Evolutionary conservation across 2,888 invertebrate species (phyloP), one percentile per base, ranked within the genome.

Genomic region (Pyralis farinalis): DNA sequence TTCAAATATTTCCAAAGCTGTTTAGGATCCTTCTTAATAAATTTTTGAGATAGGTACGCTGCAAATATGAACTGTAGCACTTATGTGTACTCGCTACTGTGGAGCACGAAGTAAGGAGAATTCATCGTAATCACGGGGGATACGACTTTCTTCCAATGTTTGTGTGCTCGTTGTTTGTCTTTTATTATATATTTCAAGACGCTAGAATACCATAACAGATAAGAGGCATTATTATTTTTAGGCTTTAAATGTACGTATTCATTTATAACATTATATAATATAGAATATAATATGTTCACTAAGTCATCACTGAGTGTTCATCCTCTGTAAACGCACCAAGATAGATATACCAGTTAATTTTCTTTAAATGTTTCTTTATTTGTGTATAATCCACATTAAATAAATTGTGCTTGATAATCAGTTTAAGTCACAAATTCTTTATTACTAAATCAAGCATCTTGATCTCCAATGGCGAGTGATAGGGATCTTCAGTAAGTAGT

Each of bases 121-220:
- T 25, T 38, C 38, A n/a, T 30, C 34, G 12, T 43, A 43, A 20
- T 43, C 42, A 8, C 30, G 21, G 2, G 34, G 38, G 11, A 38
- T 43, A 7, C n/a, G 7, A 12, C 20, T 29, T 3, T 7, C n/a
- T 30, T 43, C 34, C 38, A 43, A 9, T 8, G 28, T 12, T 12
- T 25, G 22, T 43, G 42, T 34, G 9, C 20, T 31, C 37, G 37
- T 1, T n/a, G 16, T 10, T 36, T 39, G 7, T 39, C 35, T 20
- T 29, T 37, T 6, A 37, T 37, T 7, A 37, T 3, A 1, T 29
- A n/a, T 20, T 20, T 20, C 6, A 37, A 29, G 3, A 29, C 16
- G n/a, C 6, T 7, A 20, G 20, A 29, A 11, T 37, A 37, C 36
- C 36, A 37, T 7, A 29, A 9, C 7, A 29, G 36, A 10, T 37